Evolutionary conservation across 92 coral and sea anemone genomes (phyloP).

Genomic region (Montipora capitata): DNA sequence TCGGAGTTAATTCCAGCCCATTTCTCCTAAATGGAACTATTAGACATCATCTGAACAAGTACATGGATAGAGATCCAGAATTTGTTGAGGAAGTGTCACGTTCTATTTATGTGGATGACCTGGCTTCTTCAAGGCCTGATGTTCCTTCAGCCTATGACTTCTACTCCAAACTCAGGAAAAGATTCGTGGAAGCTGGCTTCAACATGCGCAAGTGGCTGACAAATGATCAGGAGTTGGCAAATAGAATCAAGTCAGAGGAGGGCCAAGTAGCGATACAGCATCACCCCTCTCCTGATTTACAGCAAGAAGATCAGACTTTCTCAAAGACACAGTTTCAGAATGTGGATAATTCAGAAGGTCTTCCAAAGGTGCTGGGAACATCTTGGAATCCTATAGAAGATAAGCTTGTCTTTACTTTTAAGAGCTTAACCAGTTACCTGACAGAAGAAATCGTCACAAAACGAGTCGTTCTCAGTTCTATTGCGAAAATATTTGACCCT

Average conservation of each 20-base stretch:
- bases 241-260: too few relatives aligned
- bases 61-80: slow-evolving; percentile 6
- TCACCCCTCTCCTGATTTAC: slow-evolving; percentile 2
- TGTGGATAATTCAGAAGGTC: not conserved
- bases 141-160: too few relatives aligned
- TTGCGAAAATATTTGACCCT: slow-evolving; percentile 22
- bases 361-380: not conserved
- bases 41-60: too few relatives aligned
- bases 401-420: slow-evolving; percentile 22
- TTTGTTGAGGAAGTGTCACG: not conserved
- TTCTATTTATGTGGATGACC: too few relatives aligned
- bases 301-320: slow-evolving; percentile 58
- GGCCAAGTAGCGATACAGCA: not conserved
- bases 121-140: too few relatives aligned
- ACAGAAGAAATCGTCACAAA: slow-evolving; percentile 36
- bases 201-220: too few relatives aligned
- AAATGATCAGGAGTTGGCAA: too few relatives aligned
- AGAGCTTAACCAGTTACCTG: slow-evolving; percentile 17
- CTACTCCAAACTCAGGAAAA: too few relatives aligned
- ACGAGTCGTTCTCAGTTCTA: slow-evolving; percentile 34
- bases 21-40: slow-evolving; percentile 17
- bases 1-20: not conserved
- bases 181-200: too few relatives aligned
- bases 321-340: slow-evolving; percentile 29
- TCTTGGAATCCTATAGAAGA: not conserved